phyloP scores from a whole-genome alignment of 2,797 vertebrate genomes.

The Darevskia mixta region DNA sequence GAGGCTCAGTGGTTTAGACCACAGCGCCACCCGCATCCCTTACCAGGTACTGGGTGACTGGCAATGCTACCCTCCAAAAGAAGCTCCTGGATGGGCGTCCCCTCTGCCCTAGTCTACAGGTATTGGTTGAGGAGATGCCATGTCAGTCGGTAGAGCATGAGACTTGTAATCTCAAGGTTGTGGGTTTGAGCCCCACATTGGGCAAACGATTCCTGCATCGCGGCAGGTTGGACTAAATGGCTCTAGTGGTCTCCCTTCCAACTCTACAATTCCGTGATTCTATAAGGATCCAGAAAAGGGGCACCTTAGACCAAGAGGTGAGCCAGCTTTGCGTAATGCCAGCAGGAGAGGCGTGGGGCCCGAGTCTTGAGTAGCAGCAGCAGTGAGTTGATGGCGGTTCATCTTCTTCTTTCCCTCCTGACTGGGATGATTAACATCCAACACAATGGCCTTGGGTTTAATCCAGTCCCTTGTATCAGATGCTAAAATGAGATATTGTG shows the following conservation, averaged over 20 bases:
- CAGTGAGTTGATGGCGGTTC: background rate
- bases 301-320: background rate
- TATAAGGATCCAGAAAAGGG: background rate
- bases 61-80: background rate
- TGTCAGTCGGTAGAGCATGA: too few species aligned
- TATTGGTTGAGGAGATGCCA: background rate
- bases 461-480: slow-evolving; percentile 33
- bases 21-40: too few species aligned
- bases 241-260: too few species aligned
- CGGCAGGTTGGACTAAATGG: too few species aligned
- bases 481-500: slow-evolving; percentile 51
- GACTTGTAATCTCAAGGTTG: too few species aligned
- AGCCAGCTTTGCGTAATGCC: accelerated
- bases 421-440: slow-evolving; percentile 7
- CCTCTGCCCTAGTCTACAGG: background rate
- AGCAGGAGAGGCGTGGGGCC: background rate
- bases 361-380: background rate
- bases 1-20: too few species aligned
- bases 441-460: background rate
- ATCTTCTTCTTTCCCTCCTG: background rate
- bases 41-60: background rate
- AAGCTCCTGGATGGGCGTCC: background rate
- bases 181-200: too few species aligned
- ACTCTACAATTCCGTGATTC: background rate
- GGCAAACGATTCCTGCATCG: too few species aligned